Base-by-base conservation (phyloP, 2,797 vertebrate species). In the Myiothlypis chrysogaster region DNA sequence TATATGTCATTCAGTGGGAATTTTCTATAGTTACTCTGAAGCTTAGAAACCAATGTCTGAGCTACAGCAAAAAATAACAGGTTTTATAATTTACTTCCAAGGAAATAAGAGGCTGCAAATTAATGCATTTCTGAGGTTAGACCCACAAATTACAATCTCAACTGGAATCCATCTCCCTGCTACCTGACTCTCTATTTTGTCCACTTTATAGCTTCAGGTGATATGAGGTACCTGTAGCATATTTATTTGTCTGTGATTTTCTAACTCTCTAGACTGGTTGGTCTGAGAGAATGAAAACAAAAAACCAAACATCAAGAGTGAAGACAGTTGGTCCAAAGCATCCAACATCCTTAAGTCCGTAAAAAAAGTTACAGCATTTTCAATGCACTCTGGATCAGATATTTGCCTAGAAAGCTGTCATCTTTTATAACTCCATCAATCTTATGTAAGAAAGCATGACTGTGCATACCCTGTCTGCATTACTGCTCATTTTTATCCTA, bases 301-400 rank as follows among this genome's bases (percentile, higher is more conserved):
- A 30, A 94, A 92, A 59, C 17, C 16, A 73, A 77, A 2, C 35
- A 63, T 7, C 6, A 47, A 11, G 28, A 55, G 20, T 6, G 25
- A 76, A 66, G 12, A 71, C 16, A 32, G 16, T 0, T 22, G 10
- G 4, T 34, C 43, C 77, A 71, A 61, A 65, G 43, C 35, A 89
- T 35, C 24, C 18, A 57, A 25, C 15, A 55, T 3, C 7, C 23
- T 55, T 8, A 69, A 57, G 20, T 46, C 46, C n/a, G 8, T 10
- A 68, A 68, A n/a, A n/a, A 94, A 91, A 50, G 24, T 57, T 28
- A 49, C 0, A 85, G 60, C 28, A 64, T 16, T 41, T 66, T 77
- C 71, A 77, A 0, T 24, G 15, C 28, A 57, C 28, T 56, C 10
- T 13, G 1, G 20, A 66, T 15, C 0, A 0, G 30, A 2, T 35